Conservation (phyloP, 2,888 invertebrate genomes). For the Tipula lateralis region DNA sequence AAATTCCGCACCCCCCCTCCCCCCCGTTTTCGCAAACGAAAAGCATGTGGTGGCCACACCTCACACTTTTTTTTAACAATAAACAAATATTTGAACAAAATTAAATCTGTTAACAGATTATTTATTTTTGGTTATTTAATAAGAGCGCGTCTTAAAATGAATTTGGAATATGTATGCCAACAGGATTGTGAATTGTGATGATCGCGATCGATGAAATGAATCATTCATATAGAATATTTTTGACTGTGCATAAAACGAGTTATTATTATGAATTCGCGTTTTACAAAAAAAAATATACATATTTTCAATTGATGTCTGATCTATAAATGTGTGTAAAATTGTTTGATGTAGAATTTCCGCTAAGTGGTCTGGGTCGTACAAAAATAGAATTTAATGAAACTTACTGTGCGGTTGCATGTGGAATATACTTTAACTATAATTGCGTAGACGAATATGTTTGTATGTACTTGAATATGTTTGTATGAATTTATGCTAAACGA, state of each 20-base stretch:
- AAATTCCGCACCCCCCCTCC: too few species aligned
- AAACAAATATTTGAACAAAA: neutral
- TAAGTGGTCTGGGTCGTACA: neutral
- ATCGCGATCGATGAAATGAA: neutral
- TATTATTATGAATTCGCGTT: neutral
- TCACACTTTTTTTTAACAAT: neutral
- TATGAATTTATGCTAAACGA: too few species aligned
- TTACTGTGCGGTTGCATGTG: too few species aligned
- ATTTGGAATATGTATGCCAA: neutral
- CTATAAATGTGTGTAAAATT: neutral
- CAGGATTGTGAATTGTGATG: neutral
- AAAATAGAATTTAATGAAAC: neutral
- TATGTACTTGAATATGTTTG: too few species aligned
- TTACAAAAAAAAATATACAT: neutral
- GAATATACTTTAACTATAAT: too few species aligned
- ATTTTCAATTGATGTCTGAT: neutral
- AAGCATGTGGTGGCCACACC: too few species aligned
- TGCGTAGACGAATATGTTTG: too few species aligned
- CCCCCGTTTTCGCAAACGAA: too few species aligned
- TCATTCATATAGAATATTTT: neutral
- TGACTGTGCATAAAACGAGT: neutral
- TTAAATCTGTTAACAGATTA: neutral
- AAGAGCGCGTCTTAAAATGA: neutral
- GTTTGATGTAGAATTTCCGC: neutral
- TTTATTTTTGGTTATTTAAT: neutral